Evolutionary conservation across 1,140 invertebrate species (phyloP).

Genomic region (Hypothenemus hampei): DNA sequence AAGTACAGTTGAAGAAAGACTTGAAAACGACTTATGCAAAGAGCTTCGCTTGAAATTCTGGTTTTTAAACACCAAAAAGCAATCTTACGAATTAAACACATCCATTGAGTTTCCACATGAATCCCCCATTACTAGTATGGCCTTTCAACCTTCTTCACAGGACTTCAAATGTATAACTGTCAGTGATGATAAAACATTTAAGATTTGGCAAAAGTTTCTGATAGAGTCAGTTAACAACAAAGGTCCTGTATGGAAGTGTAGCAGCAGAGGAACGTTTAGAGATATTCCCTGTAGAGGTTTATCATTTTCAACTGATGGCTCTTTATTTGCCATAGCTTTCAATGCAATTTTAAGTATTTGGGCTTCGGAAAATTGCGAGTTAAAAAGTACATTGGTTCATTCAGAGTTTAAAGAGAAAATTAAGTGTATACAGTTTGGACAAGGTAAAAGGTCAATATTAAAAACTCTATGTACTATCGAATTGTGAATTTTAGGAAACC

Average conservation of each 20-base stretch:
- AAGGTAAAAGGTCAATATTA: conserved; percentile 40
- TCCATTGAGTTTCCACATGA: conserved; percentile 69
- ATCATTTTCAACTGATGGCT: conserved; percentile 71
- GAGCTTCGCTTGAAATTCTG: conserved; percentile 79
- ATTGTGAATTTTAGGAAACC: conserved; percentile 34
- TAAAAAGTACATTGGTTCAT: conserved; percentile 50
- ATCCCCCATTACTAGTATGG: conserved; percentile 53
- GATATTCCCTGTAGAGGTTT: conserved; percentile 53
- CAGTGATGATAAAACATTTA: conserved; percentile 66
- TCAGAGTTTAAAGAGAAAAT: conserved; percentile 42
- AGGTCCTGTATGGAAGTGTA: conserved; percentile 59
- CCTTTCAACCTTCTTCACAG: conserved; percentile 56
- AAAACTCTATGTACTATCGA: background rate
- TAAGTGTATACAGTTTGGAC: conserved; percentile 57
- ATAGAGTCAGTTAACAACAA: conserved; percentile 52
- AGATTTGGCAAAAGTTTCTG: conserved; percentile 63
- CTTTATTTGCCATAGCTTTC: conserved; percentile 68
- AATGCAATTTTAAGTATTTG: conserved; percentile 66
- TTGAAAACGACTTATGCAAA: conserved; percentile 51
- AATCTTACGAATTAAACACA: conserved; percentile 67
- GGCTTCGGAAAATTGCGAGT: conserved; percentile 52
- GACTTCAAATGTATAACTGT: conserved; percentile 57
- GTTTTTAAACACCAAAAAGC: conserved; percentile 57
- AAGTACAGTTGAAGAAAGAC: conserved; percentile 67
- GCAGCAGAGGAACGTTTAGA: conserved; percentile 60